phyloP scores from a whole-genome alignment of 2,113 vertebrate genomes.

The Gobiocypris rarus region DNA sequence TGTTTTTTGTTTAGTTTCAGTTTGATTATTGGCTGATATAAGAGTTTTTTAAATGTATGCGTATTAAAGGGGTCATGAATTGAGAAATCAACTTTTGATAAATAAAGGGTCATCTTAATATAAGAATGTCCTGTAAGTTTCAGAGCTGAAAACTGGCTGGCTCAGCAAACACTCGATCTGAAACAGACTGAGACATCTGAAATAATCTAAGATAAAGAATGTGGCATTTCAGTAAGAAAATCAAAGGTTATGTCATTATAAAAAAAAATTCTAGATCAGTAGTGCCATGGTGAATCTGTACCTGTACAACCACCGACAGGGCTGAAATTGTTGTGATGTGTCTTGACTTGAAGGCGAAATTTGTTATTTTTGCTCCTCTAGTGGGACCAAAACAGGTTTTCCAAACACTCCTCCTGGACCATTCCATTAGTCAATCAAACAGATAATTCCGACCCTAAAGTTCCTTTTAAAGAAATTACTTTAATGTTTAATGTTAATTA shows the following conservation, averaged over 20 bases:
- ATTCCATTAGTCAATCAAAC: neutral
- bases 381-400: neutral
- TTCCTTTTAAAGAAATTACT: neutral
- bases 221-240: neutral
- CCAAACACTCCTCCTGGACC: neutral
- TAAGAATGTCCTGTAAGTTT: no score
- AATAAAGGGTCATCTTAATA: no score
- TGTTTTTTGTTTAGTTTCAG: neutral
- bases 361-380: neutral
- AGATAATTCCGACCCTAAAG: neutral
- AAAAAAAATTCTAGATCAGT: neutral
- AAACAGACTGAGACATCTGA: no score
- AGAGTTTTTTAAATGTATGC: no score
- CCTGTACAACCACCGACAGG: neutral
- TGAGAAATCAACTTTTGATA: no score
- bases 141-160: no score
- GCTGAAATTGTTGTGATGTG: slow-evolving; percentile 10
- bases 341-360: neutral
- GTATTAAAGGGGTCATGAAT: neutral
- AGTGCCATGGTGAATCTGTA: neutral
- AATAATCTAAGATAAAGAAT: neutral
- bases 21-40: neutral
- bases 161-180: no score
- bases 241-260: neutral
- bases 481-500: neutral